Evolutionary conservation across 2,113 vertebrate genomes (phyloP), one percentile per base, ranked within the genome.

Genomic region (Peucedramus taeniatus): DNA sequence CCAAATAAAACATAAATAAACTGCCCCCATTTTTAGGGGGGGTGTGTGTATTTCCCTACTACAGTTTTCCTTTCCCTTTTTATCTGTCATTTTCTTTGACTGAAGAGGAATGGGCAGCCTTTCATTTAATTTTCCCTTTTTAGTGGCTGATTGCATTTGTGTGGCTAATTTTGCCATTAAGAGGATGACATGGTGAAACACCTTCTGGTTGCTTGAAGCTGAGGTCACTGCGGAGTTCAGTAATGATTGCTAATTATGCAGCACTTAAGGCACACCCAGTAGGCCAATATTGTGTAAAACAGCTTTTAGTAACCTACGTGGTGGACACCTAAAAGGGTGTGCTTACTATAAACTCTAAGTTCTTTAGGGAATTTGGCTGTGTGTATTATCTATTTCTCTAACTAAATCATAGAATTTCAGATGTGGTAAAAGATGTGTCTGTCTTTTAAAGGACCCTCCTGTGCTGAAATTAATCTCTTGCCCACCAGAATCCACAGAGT

Each of bases 291-390:
- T 44, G 31, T 33, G 33, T 39, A 6, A 20, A 82, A 51, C 5
- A 50, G 4, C 17, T 78, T 72, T 66, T 27, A 50, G 39, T 50
- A 42, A 60, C 6, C 56, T 45, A 15, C 0, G 0, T 11, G 27
- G 13, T 9, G 3, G 14, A 53, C 20, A 28, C 5, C 2, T 15
- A 35, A 56, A 15, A 40, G 11, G 18, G 5, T 42, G 14, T 22
- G 82, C 53, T 75, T 47, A 37, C 13, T 42, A 21, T 45, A 75
- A 85, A 57, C 5, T n/a, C 24, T 1, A 37, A 54, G 8, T 54
- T 40, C 54, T 28, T 63, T n/a, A 28, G 31, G 23, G n/a, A 47
- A 40, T 59, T 66, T 66, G 31, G 3, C 11, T 47, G 12, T 39
- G 3, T 40, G 6, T 33, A 14, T 65, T 64, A 35, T 28, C 18